Evolutionary conservation across 2,797 vertebrate genomes (phyloP).

Genomic region (Amazonetta brasiliensis): DNA sequence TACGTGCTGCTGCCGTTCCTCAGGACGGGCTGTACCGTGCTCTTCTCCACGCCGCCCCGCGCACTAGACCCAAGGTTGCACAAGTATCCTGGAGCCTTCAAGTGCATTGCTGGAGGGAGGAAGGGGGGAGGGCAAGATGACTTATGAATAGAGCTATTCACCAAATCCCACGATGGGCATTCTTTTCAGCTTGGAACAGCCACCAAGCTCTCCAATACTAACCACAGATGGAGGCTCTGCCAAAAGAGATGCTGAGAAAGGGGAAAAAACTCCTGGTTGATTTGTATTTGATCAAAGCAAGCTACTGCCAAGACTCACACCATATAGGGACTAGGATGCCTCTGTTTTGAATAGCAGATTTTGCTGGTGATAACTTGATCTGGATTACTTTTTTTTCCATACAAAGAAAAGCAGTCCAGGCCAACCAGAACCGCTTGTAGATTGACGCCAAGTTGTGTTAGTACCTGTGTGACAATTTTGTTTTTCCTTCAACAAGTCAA

Average conservation of each 20-base stretch:
- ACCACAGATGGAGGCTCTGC: conserved; percentile 38
- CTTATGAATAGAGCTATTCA: conserved; percentile 78
- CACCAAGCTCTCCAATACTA: conserved; percentile 9
- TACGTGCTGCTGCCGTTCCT: background rate
- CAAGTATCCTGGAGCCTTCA: conserved; percentile 19
- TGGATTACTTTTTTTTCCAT: background rate
- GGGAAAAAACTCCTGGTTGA: conserved; percentile 48
- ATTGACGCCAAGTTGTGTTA: background rate
- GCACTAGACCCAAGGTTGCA: background rate
- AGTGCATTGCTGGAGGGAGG: background rate
- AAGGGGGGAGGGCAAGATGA: conserved; percentile 11
- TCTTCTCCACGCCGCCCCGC: background rate
- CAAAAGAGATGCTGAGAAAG: conserved; percentile 61
- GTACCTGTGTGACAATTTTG: background rate
- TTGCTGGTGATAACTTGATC: background rate
- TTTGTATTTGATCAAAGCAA: conserved; percentile 47
- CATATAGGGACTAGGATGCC: background rate
- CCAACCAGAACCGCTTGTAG: background rate
- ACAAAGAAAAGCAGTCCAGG: background rate
- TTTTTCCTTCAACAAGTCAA: background rate
- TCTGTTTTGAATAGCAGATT: background rate
- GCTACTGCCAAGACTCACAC: background rate
- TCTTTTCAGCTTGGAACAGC: conserved; percentile 32
- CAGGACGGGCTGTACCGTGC: background rate
- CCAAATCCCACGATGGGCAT: conserved; percentile 50